Percentiles rank a stretch among this genome's conserved stretches.
These are phyloP conservation scores for Picathartes gymnocephalus DNA, from an alignment of 2,113 vertebrate genomes.

Conservation along the genomic window DNA sequence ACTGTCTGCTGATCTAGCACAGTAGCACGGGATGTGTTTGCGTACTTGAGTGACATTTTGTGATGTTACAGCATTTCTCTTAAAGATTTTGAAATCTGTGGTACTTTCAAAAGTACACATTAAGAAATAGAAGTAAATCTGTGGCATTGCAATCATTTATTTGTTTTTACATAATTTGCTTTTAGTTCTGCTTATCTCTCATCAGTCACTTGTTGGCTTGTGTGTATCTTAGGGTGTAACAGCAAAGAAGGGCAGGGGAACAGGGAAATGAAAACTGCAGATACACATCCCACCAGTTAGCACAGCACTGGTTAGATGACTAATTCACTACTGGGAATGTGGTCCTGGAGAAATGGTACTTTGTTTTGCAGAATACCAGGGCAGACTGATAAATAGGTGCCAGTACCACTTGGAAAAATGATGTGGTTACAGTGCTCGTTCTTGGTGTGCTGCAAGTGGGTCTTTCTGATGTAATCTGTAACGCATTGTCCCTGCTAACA, in stretches of 20 bases:
- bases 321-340: background rate
- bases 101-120: background rate
- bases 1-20: background rate
- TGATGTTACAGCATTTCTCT: background rate
- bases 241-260: background rate
- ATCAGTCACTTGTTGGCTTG: background rate
- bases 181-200: background rate
- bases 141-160: background rate
- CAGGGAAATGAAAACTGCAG: background rate
- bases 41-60: background rate
- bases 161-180: background rate
- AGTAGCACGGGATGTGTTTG: background rate
- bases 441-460: background rate
- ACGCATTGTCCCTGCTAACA: background rate
- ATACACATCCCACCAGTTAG: background rate
- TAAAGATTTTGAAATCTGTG: background rate
- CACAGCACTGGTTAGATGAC: background rate
- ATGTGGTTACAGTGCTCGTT: background rate
- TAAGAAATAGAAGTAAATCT: conserved; percentile 12
- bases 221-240: background rate
- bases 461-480: background rate
- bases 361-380: background rate
- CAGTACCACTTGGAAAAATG: background rate
- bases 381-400: background rate
- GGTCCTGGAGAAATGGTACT: background rate